A percentile compares a stretch with the other conserved stretches of the same genome.
phyloP scores from a whole-genome alignment of 2,888 invertebrate species.

The Tetheella fluctuosa region DNA sequence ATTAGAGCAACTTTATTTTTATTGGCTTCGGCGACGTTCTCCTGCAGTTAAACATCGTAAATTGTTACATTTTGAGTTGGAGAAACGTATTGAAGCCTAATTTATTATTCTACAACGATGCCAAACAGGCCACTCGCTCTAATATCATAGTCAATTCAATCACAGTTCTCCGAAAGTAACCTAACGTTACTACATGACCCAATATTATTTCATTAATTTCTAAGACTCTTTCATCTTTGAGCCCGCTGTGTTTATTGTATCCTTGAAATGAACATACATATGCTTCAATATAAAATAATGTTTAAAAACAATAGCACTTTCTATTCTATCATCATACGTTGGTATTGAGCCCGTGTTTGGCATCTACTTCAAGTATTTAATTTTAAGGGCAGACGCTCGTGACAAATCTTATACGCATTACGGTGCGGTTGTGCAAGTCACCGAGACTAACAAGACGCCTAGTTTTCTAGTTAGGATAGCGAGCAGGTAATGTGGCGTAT shows the following conservation, averaged over 20 bases:
- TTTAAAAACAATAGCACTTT: no score
- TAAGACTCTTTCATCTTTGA: not conserved
- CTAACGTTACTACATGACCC: not conserved
- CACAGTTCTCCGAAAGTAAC: constrained; percentile 14
- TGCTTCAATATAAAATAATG: not conserved
- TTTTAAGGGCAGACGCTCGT: not conserved
- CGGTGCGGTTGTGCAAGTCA: constrained; percentile 37
- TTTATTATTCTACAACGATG: constrained; percentile 46
- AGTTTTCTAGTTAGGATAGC: constrained; percentile 30
- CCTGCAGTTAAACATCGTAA: constrained; percentile 55
- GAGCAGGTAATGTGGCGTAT: constrained; percentile 35
- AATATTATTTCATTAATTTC: not conserved
- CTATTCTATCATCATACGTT: no score
- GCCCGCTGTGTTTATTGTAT: not conserved
- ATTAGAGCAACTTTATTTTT: constrained; percentile 66
- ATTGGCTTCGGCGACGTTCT: constrained; percentile 59
- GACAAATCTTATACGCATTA: constrained; percentile 15
- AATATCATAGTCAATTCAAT: constrained; percentile 21
- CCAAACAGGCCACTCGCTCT: constrained; percentile 42
- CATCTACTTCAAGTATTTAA: not conserved
- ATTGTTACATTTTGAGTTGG: constrained; percentile 56
- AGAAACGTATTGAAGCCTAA: constrained; percentile 38
- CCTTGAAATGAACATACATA: not conserved
- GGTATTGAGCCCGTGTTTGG: no score
- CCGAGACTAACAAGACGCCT: constrained; percentile 32